phyloP scores from a whole-genome alignment of 2,113 vertebrate genomes.

The Rhinopithecus roxellana region DNA sequence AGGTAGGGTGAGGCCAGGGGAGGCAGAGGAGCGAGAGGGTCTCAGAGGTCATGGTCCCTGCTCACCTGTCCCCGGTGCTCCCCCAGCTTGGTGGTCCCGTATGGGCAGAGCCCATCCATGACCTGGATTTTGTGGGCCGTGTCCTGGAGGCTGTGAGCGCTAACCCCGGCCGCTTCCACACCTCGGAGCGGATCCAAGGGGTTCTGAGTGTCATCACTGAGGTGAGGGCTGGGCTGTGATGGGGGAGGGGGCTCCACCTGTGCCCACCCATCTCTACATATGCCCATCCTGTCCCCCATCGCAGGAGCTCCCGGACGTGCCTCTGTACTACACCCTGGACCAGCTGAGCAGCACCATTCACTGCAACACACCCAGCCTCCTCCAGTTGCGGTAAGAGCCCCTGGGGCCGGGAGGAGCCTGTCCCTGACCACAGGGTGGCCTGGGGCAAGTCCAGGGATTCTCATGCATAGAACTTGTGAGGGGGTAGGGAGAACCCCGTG shows the following conservation, averaged over 20 bases:
- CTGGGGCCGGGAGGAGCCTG: rapidly evolving
- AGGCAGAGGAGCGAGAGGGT: rapidly evolving
- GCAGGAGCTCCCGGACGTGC: slow-evolving; percentile 90
- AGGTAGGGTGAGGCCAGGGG: slow-evolving; percentile 79
- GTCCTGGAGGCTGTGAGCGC: slow-evolving; percentile 86
- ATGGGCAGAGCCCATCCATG: slow-evolving; percentile 93
- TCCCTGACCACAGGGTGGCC: not conserved
- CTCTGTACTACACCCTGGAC: slow-evolving; percentile 91
- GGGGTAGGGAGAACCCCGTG: too few relatives aligned
- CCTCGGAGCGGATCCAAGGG: slow-evolving; percentile 89
- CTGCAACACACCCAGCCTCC: slow-evolving; percentile 89
- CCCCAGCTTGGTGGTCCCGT: slow-evolving; percentile 90
- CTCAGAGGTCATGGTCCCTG: rapidly evolving
- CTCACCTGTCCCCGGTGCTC: not conserved
- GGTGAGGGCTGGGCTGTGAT: slow-evolving; percentile 85
- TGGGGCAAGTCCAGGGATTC: not conserved
- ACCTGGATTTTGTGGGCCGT: slow-evolving; percentile 86
- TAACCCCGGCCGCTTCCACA: slow-evolving; percentile 90
- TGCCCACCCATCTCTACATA: not conserved
- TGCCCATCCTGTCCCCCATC: not conserved
- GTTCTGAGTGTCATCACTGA: slow-evolving; percentile 92
- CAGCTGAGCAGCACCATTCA: slow-evolving; percentile 89
- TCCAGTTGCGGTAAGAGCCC: slow-evolving; percentile 88
- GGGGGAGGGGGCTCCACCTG: not conserved
- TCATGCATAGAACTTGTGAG: too few relatives aligned